Evolutionary conservation across 2,797 vertebrate genomes (phyloP).

Genomic region (Pipistrellus kuhlii): DNA sequence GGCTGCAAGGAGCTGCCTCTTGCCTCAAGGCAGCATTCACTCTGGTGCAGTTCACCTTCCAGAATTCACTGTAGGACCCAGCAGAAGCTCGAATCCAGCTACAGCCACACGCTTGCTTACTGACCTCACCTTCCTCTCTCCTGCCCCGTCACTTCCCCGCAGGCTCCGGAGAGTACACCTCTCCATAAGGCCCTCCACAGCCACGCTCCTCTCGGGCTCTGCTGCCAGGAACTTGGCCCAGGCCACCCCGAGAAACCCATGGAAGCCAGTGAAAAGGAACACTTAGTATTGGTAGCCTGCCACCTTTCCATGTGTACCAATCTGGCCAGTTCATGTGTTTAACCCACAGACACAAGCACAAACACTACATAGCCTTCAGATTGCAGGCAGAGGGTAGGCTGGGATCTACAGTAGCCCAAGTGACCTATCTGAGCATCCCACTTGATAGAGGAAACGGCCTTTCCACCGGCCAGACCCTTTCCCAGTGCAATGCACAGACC

Average conservation of each 20-base stretch:
- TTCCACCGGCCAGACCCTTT: background rate
- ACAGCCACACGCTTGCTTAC: background rate
- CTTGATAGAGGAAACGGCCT: background rate
- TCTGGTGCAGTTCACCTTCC: background rate
- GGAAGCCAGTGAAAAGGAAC: background rate
- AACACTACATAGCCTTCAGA: background rate
- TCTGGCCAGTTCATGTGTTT: background rate
- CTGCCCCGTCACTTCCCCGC: background rate
- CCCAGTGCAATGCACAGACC: background rate
- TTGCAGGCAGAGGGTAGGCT: background rate
- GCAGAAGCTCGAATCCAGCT: background rate
- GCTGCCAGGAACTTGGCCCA: background rate
- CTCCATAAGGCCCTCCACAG: background rate
- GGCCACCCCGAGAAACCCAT: background rate
- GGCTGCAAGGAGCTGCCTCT: background rate
- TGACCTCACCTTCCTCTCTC: background rate
- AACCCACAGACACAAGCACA: background rate
- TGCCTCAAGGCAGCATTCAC: background rate
- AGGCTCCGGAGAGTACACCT: background rate
- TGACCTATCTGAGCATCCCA: background rate
- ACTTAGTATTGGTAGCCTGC: background rate
- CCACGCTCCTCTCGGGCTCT: background rate
- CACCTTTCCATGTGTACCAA: background rate
- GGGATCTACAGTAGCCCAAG: background rate
- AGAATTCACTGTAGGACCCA: background rate